Base-by-base conservation (phyloP, 2,888 invertebrate genomes). In the Adineta ricciae region DNA sequence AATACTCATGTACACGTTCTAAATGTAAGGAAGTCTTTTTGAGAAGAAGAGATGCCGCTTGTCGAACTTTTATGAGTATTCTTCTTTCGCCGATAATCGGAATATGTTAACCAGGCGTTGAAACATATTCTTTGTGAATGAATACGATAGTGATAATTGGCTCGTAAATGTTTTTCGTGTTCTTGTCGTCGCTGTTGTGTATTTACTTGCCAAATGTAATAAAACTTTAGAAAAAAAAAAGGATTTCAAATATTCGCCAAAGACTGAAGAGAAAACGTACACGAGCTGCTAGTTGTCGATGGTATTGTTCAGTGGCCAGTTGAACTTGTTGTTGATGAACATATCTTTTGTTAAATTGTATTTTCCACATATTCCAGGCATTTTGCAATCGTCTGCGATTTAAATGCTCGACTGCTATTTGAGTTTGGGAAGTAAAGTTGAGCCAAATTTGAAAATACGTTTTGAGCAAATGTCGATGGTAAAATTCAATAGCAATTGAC, bases 1-100 rank as follows among this genome's bases (percentile, higher is more conserved):
- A 78, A 41, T 78, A 78, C 16, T 78, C 41, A 78, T 78, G 41
- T 14, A 78, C 78, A 78, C 78, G 78, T 3, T 78, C 78, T 78
- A 41, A 11, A 78, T 24, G 41, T 11, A 38, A 78, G 24, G 16
- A 3, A 78, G 8, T 24, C 27, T 4, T 64, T 64, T 8, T 5
- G 11, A 46, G 46, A 46, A 46, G 11, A 78, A 41, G 24, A 41
- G 0, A 41, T 4, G n/a, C n/a, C n/a, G n/a, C n/a, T 41, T 78
- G 21, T 24, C 41, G 21, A 24, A 78, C 78, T 19, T 41, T 78
- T 78, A 78, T 78, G 78, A 41, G 0, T 41, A 78, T 78, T 78
- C 41, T 78, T 78, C 16, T 32, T 38, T 38, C n/a, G 38, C 14
- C 78, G 38, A 78, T 78, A 78, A 36, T 78, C 78, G 2, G 5